Evolutionary conservation across 2,113 vertebrate genomes (phyloP), one percentile per base, ranked within the genome.

Genomic region (Rhodinocichla rosea): DNA sequence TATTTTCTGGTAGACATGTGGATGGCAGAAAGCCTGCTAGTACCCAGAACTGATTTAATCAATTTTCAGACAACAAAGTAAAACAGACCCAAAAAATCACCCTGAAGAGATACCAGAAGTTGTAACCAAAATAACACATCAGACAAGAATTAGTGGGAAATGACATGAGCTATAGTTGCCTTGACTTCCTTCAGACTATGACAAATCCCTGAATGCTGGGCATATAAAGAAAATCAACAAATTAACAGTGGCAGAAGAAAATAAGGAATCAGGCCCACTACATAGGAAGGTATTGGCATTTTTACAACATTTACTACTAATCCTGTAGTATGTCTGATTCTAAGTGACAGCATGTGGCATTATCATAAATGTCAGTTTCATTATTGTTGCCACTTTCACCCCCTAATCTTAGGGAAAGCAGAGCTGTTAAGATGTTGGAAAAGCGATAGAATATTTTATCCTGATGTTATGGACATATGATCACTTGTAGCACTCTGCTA

Each of bases 11-110:
- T 90, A 97, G 93, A 86, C 81, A 88, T 12, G 4, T 83, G 71
- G 94, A 96, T 95, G 92, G 92, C 91, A 97, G 95, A 94, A 97
- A 91, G 87, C 23, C 94, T 87, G 89, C 91, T 97, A 96, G 44
- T 71, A 74, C 69, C 91, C 92, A 91, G 55, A 88, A 95, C 37
- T 90, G 74, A 88, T 95, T 97, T 97, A 95, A 97, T 95, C 89
- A 78, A 76, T 97, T 97, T 97, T 97, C 79, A 95, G 94, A 84
- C 70, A 87, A 94, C 40, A 91, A 74, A 83, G 70, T 28, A 94
- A 80, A 92, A 55, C 60, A 80, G 59, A 70, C 17, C 12, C 24
- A 65, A 78, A 95, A 93, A 83, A 52, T 60, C 69, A 71, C 20
- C 28, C 91, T 87, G 90, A 96, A 94, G 79, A 94, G 73, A 89